Conservation (phyloP, 2,888 invertebrate species). For the Acanthosepion lycidas region DNA sequence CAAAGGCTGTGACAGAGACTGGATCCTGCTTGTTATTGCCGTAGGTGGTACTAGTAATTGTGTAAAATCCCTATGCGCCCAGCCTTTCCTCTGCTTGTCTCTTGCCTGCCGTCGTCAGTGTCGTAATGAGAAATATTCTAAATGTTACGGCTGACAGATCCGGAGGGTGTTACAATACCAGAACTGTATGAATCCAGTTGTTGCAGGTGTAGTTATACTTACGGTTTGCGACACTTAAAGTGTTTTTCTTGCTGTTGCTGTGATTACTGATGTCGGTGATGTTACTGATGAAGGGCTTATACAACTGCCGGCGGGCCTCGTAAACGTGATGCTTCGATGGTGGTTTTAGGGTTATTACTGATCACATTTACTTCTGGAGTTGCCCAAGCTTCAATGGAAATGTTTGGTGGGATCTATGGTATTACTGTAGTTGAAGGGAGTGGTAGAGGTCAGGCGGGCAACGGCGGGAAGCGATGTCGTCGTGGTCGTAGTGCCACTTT, state of each 20-base stretch:
- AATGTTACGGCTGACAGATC: not conserved
- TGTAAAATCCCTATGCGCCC: not conserved
- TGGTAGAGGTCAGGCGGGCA: not conserved
- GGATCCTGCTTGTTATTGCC: not conserved
- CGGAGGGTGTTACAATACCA: not conserved
- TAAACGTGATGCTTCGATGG: not conserved
- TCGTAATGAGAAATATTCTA: not conserved
- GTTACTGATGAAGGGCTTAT: not conserved
- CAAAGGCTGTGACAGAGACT: not conserved
- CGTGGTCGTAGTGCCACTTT: not conserved
- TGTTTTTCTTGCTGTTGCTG: not conserved
- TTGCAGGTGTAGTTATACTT: not conserved
- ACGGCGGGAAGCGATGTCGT: not conserved
- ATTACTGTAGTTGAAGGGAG: not conserved
- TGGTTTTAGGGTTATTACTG: not conserved
- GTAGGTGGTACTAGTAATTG: not conserved
- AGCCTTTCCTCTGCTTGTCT: not conserved
- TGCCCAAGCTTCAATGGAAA: not conserved
- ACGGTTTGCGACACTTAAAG: not conserved
- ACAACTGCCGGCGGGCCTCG: not conserved
- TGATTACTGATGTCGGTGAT: not conserved
- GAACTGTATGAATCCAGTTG: not conserved
- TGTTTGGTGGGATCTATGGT: not conserved
- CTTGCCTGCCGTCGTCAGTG: not conserved
- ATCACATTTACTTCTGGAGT: not conserved